These are phyloP conservation scores for Brachionus paranguensis DNA, from an alignment of 1,140 invertebrate species.

Conservation along the genomic window DNA sequence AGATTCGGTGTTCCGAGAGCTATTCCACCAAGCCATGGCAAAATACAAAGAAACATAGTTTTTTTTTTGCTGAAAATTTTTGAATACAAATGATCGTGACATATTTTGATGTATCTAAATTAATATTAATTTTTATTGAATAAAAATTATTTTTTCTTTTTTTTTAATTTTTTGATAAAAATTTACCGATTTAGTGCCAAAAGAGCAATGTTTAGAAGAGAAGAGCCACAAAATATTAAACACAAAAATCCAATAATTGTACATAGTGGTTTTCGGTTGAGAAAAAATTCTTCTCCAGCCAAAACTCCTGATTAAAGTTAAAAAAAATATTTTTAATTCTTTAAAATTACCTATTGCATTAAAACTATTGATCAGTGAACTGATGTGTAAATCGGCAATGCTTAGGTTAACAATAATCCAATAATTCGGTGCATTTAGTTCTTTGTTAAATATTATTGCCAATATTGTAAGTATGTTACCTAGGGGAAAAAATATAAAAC, in stretches of 20 bases:
- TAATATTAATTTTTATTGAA: background rate
- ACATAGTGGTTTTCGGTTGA: background rate
- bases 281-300: background rate
- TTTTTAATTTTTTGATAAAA: background rate
- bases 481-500: background rate
- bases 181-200: background rate
- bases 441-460: background rate
- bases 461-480: background rate
- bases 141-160: too few relatives aligned
- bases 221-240: background rate
- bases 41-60: background rate
- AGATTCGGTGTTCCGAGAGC: background rate
- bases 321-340: background rate
- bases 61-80: background rate
- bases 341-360: background rate
- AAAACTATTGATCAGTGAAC: background rate
- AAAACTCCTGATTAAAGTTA: background rate
- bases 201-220: background rate
- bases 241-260: constrained; percentile 8
- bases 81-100: background rate
- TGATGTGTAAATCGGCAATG: background rate
- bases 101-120: constrained; percentile 9
- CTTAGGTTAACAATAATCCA: constrained; percentile 9
- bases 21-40: background rate
- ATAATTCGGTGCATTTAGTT: background rate